Evolutionary conservation across 1,140 invertebrate genomes (phyloP), one percentile per base, ranked within the genome.

Genomic region (Eciton burchellii): DNA sequence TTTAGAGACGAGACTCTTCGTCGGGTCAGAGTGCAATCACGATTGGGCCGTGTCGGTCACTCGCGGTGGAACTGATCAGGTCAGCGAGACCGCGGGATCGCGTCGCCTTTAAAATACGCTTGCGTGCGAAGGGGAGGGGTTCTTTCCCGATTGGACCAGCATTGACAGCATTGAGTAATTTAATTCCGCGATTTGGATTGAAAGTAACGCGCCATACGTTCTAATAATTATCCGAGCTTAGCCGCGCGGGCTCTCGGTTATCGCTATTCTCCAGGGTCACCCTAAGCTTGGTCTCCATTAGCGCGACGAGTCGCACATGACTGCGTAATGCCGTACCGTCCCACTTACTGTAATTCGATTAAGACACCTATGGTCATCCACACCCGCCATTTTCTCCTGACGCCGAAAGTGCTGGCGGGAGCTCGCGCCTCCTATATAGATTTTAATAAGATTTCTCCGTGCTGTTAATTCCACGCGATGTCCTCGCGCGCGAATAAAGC

Each of bases 401-500:
- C 26, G 60, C 63, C 71, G 60, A 19, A 65, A 56, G 35, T 60
- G 70, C 24, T 43, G 29, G 66, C 57, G 59, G 29, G 19, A 43
- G 19, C 52, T 77, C 57, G 12, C 41, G 56, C 24, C 77, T 63
- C 45, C 82, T 35, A 43, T 65, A 76, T 85, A 60, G 79, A 87
- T 90, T 90, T 89, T 90, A 90, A 90, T 89, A 89, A 90, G 87
- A 90, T 89, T 89, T 85, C 87, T 87, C 82, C 63, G 49, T 82
- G 72, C 60, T 60, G 88, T 84, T 87, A 89, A 90, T 89, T 84
- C 74, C 57, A 54, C 65, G 24, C 62, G 81, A 82, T 86, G 79
- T 65, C 16, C 77, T 24, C 73, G 35, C 35, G 35, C 6, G 35
- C 6, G 77, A 73, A 72, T 62, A 84, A 86, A 84, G 84, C 85